phyloP scores from a whole-genome alignment of 2,113 vertebrate genomes.

The Sprattus sprattus region DNA sequence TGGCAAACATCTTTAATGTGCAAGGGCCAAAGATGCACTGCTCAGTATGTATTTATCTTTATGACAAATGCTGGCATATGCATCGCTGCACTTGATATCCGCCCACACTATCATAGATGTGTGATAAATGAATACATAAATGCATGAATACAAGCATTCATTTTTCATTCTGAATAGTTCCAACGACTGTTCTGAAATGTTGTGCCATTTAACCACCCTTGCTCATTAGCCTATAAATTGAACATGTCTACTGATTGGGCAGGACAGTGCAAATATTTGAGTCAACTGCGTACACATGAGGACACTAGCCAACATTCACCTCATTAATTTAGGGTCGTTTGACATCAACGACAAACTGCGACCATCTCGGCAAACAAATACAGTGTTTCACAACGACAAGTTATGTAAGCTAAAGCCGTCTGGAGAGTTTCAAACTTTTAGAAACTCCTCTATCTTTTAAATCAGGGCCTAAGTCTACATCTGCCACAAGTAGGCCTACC shows the following conservation, averaged over 20 bases:
- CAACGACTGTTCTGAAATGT: neutral
- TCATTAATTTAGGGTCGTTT: neutral
- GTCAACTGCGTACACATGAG: neutral
- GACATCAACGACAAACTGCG: neutral
- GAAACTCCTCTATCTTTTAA: neutral
- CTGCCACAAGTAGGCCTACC: neutral
- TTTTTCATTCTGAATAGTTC: neutral
- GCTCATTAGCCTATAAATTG: neutral
- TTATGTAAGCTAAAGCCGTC: neutral
- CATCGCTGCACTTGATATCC: too few relatives aligned
- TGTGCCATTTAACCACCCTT: neutral
- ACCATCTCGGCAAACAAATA: neutral
- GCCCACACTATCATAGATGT: too few relatives aligned
- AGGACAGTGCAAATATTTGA: constrained; percentile 14
- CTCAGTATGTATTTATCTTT: neutral
- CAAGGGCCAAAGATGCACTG: neutral
- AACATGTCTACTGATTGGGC: neutral
- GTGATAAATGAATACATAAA: too few relatives aligned
- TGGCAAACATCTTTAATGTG: neutral
- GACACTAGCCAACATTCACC: constrained; percentile 3
- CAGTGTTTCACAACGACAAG: neutral
- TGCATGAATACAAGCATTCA: too few relatives aligned
- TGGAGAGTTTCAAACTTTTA: neutral
- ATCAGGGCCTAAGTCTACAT: neutral
- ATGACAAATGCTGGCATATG: neutral